Conservation (phyloP, 2,888 invertebrate genomes). For the Dusona sp. region DNA sequence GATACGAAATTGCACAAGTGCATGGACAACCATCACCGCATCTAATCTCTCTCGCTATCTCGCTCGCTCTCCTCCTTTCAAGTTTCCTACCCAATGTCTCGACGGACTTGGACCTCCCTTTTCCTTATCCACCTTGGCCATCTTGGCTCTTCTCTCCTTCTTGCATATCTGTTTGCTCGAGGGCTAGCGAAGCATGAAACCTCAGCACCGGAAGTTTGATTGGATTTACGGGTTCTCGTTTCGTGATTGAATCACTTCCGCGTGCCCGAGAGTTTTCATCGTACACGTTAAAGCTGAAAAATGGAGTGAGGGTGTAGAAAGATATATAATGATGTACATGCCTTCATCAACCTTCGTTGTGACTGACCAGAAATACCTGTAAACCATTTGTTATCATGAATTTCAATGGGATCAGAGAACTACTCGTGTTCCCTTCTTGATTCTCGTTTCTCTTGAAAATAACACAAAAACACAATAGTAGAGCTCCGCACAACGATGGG, state of each 20-base stretch:
- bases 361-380: constrained; percentile 1
- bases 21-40: not conserved
- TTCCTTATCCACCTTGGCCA: constrained; percentile 49
- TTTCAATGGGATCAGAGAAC: not conserved
- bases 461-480: not conserved
- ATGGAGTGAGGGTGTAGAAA: not conserved
- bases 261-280: constrained; percentile 37
- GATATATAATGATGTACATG: constrained; percentile 1
- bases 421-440: not conserved
- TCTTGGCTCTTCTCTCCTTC: constrained; percentile 30
- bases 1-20: constrained; percentile 36
- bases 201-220: constrained; percentile 69
- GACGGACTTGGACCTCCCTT: constrained; percentile 57
- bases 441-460: not conserved
- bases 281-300: constrained; percentile 9
- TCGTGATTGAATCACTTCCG: constrained; percentile 69
- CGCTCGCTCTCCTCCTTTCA: constrained; percentile 22
- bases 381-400: constrained; percentile 11
- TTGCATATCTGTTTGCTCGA: constrained; percentile 58
- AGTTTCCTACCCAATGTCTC: constrained; percentile 56
- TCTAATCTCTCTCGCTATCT: constrained; percentile 3
- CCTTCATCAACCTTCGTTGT: not conserved
- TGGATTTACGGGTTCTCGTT: constrained; percentile 67
- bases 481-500: too few species aligned
- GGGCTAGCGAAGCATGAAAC: constrained; percentile 64